Evolutionary conservation across 2,888 invertebrate species (phyloP), one percentile per base, ranked within the genome.

Genomic region (Polymixis lichenea): DNA sequence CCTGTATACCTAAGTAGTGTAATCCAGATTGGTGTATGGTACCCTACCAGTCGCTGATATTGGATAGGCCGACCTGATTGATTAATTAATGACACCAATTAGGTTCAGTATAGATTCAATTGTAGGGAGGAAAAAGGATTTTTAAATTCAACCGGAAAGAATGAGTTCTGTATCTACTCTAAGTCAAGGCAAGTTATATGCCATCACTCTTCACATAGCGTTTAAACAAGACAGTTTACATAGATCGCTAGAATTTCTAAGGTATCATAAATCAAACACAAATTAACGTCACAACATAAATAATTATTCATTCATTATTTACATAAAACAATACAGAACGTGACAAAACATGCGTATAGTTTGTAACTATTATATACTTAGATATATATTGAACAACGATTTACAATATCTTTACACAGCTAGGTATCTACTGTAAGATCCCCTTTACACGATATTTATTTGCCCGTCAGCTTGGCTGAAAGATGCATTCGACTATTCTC

Each of bases 301-400:
- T 92, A 93, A 94, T 93, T 94, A 94, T 95, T 94, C 92, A 92
- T 93, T 92, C 90, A 93, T 93, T 95, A 95, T 95, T 93, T 94
- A 95, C 94, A 95, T 92, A 92, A 83, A 92, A 92, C 89, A 89
- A 85, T 87, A 90, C 78, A 88, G 76, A 89, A 88, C 88, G 87
- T 89, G 87, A 91, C 89, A 89, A 88, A 88, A 89, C 87, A 90
- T 86, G 85, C 84, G 78, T 82, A 76, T 84, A 85, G 75, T 77
- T 75, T 64, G 32, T 68, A 75, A 79, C 53, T 62, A 75, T 61
- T 72, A 72, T 58, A 75, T 75, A 66, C 43, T 43, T 60, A 71
- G 25, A 66, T 38, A 79, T 78, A 74, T 80, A 77, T 77, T 73
- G 56, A 85, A 81, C 80, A 87, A 86, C 58, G 58, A 83, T 72